Evolutionary conservation across 2,888 invertebrate genomes (phyloP).

Genomic region (Exocentrus adspersus): DNA sequence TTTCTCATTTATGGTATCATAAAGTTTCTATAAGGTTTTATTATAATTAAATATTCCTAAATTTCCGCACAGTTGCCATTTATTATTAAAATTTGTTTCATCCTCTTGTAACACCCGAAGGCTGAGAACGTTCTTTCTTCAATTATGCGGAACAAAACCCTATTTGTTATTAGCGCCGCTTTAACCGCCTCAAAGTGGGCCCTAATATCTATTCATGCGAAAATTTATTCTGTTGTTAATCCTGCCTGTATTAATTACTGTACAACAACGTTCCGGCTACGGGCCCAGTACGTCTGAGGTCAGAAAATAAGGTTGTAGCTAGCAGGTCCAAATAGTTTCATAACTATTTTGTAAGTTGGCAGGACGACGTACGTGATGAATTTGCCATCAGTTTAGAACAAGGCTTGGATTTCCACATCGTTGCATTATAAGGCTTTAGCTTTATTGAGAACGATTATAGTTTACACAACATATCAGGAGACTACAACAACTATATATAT

Average conservation of each 20-base stretch:
- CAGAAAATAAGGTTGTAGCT: slow-evolving; percentile 3
- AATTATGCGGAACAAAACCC: neutral
- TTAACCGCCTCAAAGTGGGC: neutral
- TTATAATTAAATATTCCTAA: slow-evolving; percentile 1
- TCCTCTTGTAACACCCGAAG: neutral
- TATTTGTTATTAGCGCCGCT: slow-evolving; percentile 4
- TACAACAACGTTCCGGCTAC: slow-evolving; percentile 19
- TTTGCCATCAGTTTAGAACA: slow-evolving; percentile 45
- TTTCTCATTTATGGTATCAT: neutral
- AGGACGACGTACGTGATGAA: slow-evolving; percentile 35
- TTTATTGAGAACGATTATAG: too few species aligned
- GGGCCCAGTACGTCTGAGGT: slow-evolving; percentile 22
- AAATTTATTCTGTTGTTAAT: slow-evolving; percentile 4
- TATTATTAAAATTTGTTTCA: slow-evolving; percentile 1
- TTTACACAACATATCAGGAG: too few species aligned
- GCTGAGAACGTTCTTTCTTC: neutral
- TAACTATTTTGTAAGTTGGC: slow-evolving; percentile 45
- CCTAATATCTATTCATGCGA: slow-evolving; percentile 1
- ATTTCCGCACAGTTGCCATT: neutral
- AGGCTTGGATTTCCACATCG: slow-evolving; percentile 45
- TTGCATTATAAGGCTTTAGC: slow-evolving; percentile 38
- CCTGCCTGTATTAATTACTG: slow-evolving; percentile 11
- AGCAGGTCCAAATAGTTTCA: slow-evolving; percentile 39
- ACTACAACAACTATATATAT: too few species aligned
- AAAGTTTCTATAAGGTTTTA: slow-evolving; percentile 1